Conservation (phyloP, 2,888 invertebrate genomes). For the Ectemnius cavifrons region DNA sequence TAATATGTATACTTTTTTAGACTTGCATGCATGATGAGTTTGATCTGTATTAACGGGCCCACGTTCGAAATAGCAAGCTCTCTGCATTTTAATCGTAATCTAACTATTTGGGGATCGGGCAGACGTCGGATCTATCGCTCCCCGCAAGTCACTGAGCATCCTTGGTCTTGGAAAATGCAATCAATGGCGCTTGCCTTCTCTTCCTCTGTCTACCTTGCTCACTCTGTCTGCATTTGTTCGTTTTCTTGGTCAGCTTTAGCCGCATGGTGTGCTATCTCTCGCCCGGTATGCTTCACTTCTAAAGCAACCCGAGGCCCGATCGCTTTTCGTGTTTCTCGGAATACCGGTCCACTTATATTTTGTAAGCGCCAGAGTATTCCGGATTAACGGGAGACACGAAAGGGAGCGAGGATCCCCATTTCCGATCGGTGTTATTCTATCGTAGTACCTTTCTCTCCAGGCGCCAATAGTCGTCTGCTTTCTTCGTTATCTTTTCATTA, state of each 20-base stretch:
- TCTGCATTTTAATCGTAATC: slow-evolving; percentile 70
- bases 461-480: slow-evolving; percentile 1
- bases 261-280: neutral
- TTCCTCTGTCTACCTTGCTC: neutral
- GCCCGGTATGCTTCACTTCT: neutral
- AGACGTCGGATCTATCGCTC: slow-evolving; percentile 65
- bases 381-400: slow-evolving; percentile 32
- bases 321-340: slow-evolving; percentile 37
- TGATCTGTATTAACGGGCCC: neutral
- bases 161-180: slow-evolving; percentile 65
- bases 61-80: slow-evolving; percentile 53
- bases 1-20: too few species aligned
- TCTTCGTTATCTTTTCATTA: slow-evolving; percentile 24
- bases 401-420: slow-evolving; percentile 13
- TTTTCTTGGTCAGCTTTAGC: neutral
- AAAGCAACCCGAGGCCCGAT: slow-evolving; percentile 10
- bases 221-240: neutral
- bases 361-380: slow-evolving; percentile 59
- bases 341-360: slow-evolving; percentile 60
- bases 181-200: slow-evolving; percentile 10
- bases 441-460: neutral
- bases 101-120: slow-evolving; percentile 68
- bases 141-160: slow-evolving; percentile 74
- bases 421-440: slow-evolving; percentile 1
- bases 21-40: too few species aligned